Evolutionary conservation across 1,140 invertebrate genomes (phyloP), one percentile per base, ranked within the genome.

Genomic region (Monochamus saltuarius): DNA sequence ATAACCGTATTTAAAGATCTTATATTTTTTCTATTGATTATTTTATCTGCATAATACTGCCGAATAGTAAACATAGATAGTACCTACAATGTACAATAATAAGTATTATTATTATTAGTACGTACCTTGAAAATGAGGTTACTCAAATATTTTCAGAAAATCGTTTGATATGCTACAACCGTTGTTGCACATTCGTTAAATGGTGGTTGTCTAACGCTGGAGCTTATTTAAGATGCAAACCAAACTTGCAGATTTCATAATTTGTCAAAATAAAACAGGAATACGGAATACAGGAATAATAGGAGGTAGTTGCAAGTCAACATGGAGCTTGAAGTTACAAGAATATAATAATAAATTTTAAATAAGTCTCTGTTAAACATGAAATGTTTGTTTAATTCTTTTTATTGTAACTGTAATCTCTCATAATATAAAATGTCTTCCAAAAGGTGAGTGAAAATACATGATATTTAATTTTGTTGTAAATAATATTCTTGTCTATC

Each of bases 351-450:
- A 50, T 43, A 54, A 60, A 56, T 40, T 61, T 52, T 56, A 61
- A 54, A 56, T 39, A 35, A 35, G 47, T 56, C 60, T 62, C 39
- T 58, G 51, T 68, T 62, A 69, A 71, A 67, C 60, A 71, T 71
- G 69, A 62, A 46, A 64, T 51, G 37, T 39, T 59, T 56, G 35
- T 62, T 38, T 50, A 55, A 43, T 65, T 61, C 51, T 46, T 62
- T 65, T 59, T 52, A 22, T 62, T 42, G 53, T 45, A 53, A 45
- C 16, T 55, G 39, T 40, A 61, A 55, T 38, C 34, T 52, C 37
- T 64, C 56, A 47, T 68, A 54, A 68, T 49, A 61, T 45, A 71
- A 49, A 59, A 71, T 71, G 70, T 69, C 70, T 69, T 69, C 70
- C 70, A 71, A 71, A 66, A 71, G 70, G 70, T 70, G 37, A 62